Evolutionary conservation across 2,797 vertebrate species (phyloP), one percentile per base, ranked within the genome.

Genomic region (Psittacula derbiana): DNA sequence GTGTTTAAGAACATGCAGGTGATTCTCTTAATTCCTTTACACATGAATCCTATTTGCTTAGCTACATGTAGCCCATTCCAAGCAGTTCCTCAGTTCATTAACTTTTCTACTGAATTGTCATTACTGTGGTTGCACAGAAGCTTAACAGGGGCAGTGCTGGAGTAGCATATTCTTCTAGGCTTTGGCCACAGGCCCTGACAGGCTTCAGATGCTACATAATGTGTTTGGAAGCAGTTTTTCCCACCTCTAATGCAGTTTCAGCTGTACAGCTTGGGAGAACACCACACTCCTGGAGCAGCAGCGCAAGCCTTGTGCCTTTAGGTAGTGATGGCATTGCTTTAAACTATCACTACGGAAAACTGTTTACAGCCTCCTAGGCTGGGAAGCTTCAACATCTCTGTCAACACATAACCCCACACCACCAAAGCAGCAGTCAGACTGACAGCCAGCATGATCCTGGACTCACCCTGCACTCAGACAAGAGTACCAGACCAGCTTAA

Each of bases 351-450:
- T 12, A 38, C 11, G 11, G 49, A 80, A 89, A 69, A 5, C 16
- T 0, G 14, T 27, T 79, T 38, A 49, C 12, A 84, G 2, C 28
- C 50, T 4, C 5, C 31, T 14, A 21, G 16, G 16, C 0, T 41
- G 31, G 11, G 46, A 76, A 50, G 17, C 21, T 23, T 49, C 25
- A 67, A 3, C 12, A 24, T 24, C 65, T 64, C 62, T 50, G 28
- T n/a, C n/a, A 70, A 47, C 9, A 38, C 4, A 2, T 43, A 23
- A 66, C 10, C 36, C 50, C 43, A 17, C 4, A 25, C 27, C 21
- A 47, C 19, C 11, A 21, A 21, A 49, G 24, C 41, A 43, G 23
- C 30, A 86, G 50, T 27, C 28, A 62, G 47, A 23, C 33, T 14
- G 25, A 27, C 16, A 64, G 44, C 20, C 69, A 50, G 33, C 9